Base-by-base conservation (phyloP, 2,797 vertebrate species). In the Florisuga fusca region DNA sequence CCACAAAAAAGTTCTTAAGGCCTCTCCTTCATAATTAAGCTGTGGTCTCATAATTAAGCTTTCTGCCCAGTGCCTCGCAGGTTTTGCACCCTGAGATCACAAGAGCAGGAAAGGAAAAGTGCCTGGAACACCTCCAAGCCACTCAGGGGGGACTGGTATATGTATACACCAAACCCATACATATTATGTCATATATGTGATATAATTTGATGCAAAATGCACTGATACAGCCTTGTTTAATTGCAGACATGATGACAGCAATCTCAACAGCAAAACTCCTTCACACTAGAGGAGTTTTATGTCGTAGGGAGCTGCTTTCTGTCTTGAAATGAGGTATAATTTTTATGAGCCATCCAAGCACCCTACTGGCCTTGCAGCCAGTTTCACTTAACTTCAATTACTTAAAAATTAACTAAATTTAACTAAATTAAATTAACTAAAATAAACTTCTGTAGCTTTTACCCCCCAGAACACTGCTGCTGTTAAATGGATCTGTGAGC, bases 271-370 rank as follows among this genome's bases (percentile, higher is more conserved):
- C 78, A 57, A 41, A 80, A 34, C 36, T 25, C n/a, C 13, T 45
- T 45, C 18, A 13, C 20, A 1, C 29, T 3, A 12, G 23, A 59
- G 27, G 43, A 46, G 41, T 22, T 34, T 26, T 6, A 16, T 16
- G 36, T 27, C 26, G 3, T 1, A 20, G 48, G 34, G n/a, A 5
- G 18, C 64, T 53, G 75, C 22, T 25, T 23, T n/a, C 48, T 46
- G 22, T 2, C 4, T 7, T 18, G 66, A 63, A 50, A 19, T 0
- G 7, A 19, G 45, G 63, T 1, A 1, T 26, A 17, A 0, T 0
- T 2, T n/a, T n/a, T 18, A 10, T 3, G 14, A 29, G 31, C 73
- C 26, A 59, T 15, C 59, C 26, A 1, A 51, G 10, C 72, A 10
- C 61, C 77, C 58, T 29, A 16, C 63, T 5, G 34, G 22, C 80